Percentiles rank a stretch among this genome's conserved stretches.
These are phyloP conservation scores for Lonchura striata DNA, from an alignment of 2,113 vertebrate species.

Conservation along the genomic window DNA sequence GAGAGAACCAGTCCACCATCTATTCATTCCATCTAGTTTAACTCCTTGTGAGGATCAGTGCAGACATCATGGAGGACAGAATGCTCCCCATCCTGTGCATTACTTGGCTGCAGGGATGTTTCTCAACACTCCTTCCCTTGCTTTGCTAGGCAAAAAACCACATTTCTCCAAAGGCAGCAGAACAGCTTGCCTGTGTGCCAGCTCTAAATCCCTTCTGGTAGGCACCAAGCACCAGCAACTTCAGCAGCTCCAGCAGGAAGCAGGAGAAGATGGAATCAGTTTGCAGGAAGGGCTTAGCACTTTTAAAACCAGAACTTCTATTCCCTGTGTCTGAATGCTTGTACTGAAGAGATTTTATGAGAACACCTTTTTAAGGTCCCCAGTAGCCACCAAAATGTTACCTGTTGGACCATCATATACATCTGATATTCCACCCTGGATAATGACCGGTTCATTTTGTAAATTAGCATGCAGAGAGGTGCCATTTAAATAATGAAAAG, in stretches of 20 bases:
- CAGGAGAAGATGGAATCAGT: not conserved
- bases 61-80: not conserved
- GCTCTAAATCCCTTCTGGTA: not conserved
- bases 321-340: not conserved
- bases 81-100: rapidly evolving
- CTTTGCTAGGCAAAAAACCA: not conserved
- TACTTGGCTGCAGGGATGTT: not conserved
- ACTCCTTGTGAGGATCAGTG: not conserved
- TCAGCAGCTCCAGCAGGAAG: not conserved
- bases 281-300: not conserved
- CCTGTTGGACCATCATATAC: not conserved
- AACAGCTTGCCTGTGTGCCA: not conserved
- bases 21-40: not conserved
- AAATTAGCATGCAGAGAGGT: not conserved
- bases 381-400: not conserved
- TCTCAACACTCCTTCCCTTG: not conserved
- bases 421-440: not conserved
- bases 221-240: not conserved
- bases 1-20: not conserved
- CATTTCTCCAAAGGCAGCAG: not conserved
- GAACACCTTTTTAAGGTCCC: not conserved
- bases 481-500: not conserved
- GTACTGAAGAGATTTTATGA: not conserved
- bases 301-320: not conserved
- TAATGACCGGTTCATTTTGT: not conserved